Evolutionary conservation across 2,113 vertebrate species (phyloP), one percentile per base, ranked within the genome.

Genomic region (Datnioides undecimradiatus): DNA sequence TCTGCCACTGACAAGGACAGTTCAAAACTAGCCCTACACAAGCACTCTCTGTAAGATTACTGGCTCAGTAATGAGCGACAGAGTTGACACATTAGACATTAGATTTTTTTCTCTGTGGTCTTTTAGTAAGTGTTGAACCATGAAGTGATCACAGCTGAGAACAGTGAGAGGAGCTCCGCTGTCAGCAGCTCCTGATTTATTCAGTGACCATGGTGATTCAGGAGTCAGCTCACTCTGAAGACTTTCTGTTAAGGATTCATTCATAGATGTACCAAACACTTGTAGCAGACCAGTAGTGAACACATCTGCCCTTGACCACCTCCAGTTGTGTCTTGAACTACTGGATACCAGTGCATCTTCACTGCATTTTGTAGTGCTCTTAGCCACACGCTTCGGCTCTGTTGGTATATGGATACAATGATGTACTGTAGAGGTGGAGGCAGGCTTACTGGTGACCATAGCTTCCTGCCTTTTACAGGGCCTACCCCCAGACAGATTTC

Each of bases 401-500:
- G 10, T 5, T 9, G 0, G 6, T 25, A 49, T 38, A 14, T 12
- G 12, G 25, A n/a, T 10, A 3, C 11, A 10, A 40, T 36, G 23
- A 49, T 38, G 14, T 25, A 13, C 49, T 2, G 23, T 25, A 31
- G 38, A 21, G 25, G 19, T 55, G 58, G 17, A 23, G 34, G 17
- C 3, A 12, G 13, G 17, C 38, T 60, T 25, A 14, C 27, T 25
- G 38, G 45, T 46, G 55, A 70, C 43, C 27, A 63, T 62, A 29
- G 8, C 36, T 54, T 73, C 67, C 67, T 67, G 49, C 48, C 62
- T 79, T 65, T 80, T 23, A 70, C 17, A 29, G 16, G 29, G 38
- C 48, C 58, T 38, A 36, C 55, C 23, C 64, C 34, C 36, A 14
- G 36, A 78, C 54, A 66, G 8, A 74, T 79, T 83, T 77, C 63